Conservation (phyloP, 2,888 invertebrate genomes). For the Drosophila macrospina region DNA sequence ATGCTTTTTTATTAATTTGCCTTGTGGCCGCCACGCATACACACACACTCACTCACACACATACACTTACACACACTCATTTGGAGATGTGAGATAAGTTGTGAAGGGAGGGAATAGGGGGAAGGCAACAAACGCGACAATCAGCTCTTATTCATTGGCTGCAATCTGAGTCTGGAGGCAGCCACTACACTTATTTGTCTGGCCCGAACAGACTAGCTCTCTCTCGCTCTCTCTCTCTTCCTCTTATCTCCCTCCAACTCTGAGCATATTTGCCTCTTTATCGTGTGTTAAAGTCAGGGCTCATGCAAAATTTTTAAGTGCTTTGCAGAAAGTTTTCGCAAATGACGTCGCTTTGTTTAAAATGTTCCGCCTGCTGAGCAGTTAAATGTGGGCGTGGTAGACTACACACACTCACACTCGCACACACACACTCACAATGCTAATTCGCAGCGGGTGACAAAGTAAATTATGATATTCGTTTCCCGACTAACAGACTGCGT, state of each 20-base stretch:
- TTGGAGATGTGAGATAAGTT: not conserved
- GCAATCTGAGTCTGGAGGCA: slow-evolving; percentile 70
- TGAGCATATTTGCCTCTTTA: slow-evolving; percentile 47
- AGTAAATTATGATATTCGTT: slow-evolving; percentile 82
- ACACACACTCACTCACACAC: slow-evolving; percentile 23
- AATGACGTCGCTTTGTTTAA: slow-evolving; percentile 77
- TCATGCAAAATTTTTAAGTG: slow-evolving; percentile 70
- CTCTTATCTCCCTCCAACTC: slow-evolving; percentile 7
- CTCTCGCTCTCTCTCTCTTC: slow-evolving; percentile 5
- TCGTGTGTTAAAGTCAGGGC: slow-evolving; percentile 73
- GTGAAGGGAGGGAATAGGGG: not conserved
- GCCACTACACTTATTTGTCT: slow-evolving; percentile 77
- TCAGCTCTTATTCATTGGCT: slow-evolving; percentile 63
- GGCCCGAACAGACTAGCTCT: slow-evolving; percentile 45
- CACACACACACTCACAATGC: slow-evolving; percentile 47
- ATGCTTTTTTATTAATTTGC: slow-evolving; percentile 80
- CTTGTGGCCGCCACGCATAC: slow-evolving; percentile 61
- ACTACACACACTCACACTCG: slow-evolving; percentile 37
- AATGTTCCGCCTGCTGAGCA: slow-evolving; percentile 66
- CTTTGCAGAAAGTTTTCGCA: slow-evolving; percentile 71
- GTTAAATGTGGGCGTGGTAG: slow-evolving; percentile 65
- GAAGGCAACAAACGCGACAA: slow-evolving; percentile 41
- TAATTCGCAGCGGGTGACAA: slow-evolving; percentile 82
- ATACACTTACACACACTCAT: slow-evolving; percentile 9
- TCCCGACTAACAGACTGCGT: slow-evolving; percentile 80